Conservation (phyloP, 92 coral and sea anemone species). For the Plumapathes pennacea region DNA sequence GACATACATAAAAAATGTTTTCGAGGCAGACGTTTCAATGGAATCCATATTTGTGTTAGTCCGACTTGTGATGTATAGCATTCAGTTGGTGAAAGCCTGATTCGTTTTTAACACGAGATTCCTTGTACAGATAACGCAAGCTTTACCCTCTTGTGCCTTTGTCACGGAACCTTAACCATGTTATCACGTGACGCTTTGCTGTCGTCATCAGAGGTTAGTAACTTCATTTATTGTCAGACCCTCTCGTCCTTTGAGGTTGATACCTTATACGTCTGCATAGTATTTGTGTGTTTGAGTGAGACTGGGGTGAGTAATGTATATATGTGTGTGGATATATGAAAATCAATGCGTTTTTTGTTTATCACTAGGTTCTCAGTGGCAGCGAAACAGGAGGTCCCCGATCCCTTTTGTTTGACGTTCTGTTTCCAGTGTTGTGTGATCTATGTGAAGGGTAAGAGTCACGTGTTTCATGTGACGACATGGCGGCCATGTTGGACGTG, state of each 20-base stretch:
- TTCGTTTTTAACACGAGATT: background rate
- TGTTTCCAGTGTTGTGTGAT: conserved; percentile 71
- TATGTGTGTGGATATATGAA: background rate
- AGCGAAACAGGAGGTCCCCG: conserved; percentile 2
- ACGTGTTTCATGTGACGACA: no score
- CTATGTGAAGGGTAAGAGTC: conserved; percentile 82
- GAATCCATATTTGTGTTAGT: no score
- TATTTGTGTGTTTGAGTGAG: no score
- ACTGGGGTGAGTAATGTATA: no score
- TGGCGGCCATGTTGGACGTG: no score
- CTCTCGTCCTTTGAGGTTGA: no score
- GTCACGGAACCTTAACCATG: conserved; percentile 89
- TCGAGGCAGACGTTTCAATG: no score
- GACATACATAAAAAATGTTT: no score
- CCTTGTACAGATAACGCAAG: conserved; percentile 39
- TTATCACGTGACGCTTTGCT: conserved; percentile 57
- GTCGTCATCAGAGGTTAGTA: conserved; percentile 54
- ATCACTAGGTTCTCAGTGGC: conserved; percentile 2
- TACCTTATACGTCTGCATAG: no score
- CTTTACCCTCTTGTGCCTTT: conserved; percentile 78
- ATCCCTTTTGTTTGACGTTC: conserved; percentile 70
- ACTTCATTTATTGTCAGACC: no score
- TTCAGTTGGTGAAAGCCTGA: no score
- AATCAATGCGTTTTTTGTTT: background rate
- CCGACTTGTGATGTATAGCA: no score